Percentiles rank a stretch among this genome's conserved stretches.
Conservation (phyloP, 2,888 invertebrate genomes). For the Fabriciana adippe region DNA sequence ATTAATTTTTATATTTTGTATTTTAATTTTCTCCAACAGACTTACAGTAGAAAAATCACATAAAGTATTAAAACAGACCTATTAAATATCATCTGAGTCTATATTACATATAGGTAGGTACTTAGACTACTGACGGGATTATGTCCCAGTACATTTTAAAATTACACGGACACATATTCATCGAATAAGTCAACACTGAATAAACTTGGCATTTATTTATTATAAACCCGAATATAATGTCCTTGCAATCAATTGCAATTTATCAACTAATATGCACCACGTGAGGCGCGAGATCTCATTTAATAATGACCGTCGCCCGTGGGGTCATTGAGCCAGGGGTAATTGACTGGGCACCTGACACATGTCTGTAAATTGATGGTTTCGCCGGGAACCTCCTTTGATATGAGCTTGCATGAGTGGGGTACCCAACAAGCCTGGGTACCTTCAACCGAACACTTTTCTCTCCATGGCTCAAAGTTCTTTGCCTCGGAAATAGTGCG, state of each 20-base stretch:
- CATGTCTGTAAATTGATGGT: conserved; percentile 96
- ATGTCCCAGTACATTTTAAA: conserved; percentile 79
- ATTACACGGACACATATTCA: conserved; percentile 72
- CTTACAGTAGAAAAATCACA: conserved; percentile 81
- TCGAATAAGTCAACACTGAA: conserved; percentile 44
- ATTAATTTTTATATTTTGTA: conserved; percentile 57
- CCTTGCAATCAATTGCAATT: conserved; percentile 66
- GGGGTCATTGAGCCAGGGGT: conserved; percentile 97
- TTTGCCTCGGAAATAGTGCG: conserved; percentile 91
- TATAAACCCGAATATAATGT: conserved; percentile 63
- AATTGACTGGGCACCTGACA: conserved; percentile 95
- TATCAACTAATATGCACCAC: conserved; percentile 72
- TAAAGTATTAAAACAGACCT: conserved; percentile 79
- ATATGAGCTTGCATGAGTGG: conserved; percentile 94
- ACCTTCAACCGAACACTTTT: conserved; percentile 95
- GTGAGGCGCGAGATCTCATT: conserved; percentile 73
- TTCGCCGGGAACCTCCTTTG: conserved; percentile 96
- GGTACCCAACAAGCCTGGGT: conserved; percentile 93
- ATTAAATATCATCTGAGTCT: conserved; percentile 82
- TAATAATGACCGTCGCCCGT: conserved; percentile 94
- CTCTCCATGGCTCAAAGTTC: conserved; percentile 97
- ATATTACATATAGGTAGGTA: conserved; percentile 81
- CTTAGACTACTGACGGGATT: conserved; percentile 82
- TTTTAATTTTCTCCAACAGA: conserved; percentile 80
- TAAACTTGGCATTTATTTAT: conserved; percentile 44